A percentile compares a stretch with the other conserved stretches of the same genome.
These are phyloP conservation scores for Eidolon helvum DNA, from an alignment of 2,113 vertebrate genomes.

Conservation along the genomic window DNA sequence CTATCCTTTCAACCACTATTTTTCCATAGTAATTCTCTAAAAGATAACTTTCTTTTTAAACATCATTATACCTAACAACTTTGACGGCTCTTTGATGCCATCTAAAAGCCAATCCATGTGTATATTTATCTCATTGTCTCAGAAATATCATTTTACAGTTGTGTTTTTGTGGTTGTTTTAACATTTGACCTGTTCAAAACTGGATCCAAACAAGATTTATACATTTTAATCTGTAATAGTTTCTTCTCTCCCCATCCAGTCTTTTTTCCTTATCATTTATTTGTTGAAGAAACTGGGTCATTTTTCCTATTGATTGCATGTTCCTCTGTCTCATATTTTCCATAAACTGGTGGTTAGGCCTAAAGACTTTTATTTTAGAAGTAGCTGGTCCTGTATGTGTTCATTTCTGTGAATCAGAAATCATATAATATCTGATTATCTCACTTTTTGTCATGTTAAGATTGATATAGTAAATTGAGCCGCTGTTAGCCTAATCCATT, in stretches of 20 bases:
- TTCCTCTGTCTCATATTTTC: slow-evolving; percentile 27
- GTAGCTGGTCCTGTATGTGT: neutral
- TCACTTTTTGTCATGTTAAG: neutral
- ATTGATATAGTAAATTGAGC: neutral
- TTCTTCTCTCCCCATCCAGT: neutral
- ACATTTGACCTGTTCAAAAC: neutral
- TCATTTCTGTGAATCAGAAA: neutral
- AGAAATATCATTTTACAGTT: neutral
- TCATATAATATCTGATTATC: neutral
- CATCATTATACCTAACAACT: neutral
- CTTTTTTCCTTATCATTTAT: neutral
- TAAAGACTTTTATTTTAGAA: slow-evolving; percentile 6
- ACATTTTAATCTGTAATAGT: neutral
- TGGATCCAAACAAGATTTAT: neutral
- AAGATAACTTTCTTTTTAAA: neutral
- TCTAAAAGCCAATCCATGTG: neutral
- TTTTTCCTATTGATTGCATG: neutral
- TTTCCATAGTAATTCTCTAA: neutral
- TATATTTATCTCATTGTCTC: neutral
- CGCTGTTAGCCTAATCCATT: neutral
- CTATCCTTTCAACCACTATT: neutral
- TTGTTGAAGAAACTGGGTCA: neutral
- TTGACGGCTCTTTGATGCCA: neutral
- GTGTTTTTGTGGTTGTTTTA: neutral
- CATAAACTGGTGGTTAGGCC: neutral